Percentiles rank a stretch among this genome's conserved stretches.
These are phyloP conservation scores for Siphonodentalium dalli DNA, from an alignment of 2,888 invertebrate species.

Conservation along the genomic window DNA sequence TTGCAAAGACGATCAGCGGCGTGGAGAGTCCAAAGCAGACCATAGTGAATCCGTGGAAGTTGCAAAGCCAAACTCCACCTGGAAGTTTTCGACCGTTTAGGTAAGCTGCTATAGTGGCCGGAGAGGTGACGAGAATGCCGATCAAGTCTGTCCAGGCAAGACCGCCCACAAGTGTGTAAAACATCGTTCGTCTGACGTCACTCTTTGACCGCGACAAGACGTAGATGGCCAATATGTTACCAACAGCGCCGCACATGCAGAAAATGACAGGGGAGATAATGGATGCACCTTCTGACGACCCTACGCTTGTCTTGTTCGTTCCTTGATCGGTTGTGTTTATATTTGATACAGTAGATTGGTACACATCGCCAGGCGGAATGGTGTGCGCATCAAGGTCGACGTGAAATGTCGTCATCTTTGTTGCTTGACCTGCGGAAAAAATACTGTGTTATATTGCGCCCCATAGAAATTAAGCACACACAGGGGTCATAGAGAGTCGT, in stretches of 20 bases:
- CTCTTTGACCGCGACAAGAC: conserved; percentile 49
- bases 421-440: too few relatives aligned
- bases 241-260: conserved; percentile 48
- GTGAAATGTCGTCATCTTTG: too few relatives aligned
- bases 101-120: conserved; percentile 48
- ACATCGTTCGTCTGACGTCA: conserved; percentile 55
- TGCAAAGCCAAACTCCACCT: conserved; percentile 57
- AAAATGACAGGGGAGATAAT: conserved; percentile 46
- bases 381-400: too few relatives aligned
- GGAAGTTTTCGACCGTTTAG: conserved; percentile 49
- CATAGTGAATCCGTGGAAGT: conserved; percentile 63
- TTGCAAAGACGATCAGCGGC: conserved; percentile 61
- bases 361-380: too few relatives aligned
- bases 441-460: too few relatives aligned
- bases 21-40: conserved; percentile 60
- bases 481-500: too few relatives aligned
- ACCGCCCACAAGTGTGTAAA: conserved; percentile 61
- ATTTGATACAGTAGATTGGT: too few relatives aligned
- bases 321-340: too few relatives aligned
- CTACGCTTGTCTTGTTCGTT: too few relatives aligned
- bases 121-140: conserved; percentile 60
- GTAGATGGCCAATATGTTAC: conserved; percentile 60
- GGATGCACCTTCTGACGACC: too few relatives aligned
- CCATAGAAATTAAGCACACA: too few relatives aligned
- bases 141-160: conserved; percentile 62